phyloP scores from a whole-genome alignment of 2,888 invertebrate genomes.

The Fragum sueziense region DNA sequence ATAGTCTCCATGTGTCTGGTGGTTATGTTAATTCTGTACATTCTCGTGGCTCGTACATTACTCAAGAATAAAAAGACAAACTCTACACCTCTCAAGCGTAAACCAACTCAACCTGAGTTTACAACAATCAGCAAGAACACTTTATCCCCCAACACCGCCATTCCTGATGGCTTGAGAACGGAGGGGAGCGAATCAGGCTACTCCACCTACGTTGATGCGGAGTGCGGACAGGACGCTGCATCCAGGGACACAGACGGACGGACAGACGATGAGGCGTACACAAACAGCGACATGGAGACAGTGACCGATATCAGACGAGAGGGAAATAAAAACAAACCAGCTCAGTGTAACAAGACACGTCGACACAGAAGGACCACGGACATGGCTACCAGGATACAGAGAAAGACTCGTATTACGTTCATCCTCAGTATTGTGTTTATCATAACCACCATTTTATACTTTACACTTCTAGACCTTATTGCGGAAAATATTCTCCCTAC shows the following conservation, averaged over 20 bases:
- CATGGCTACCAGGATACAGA: conserved; percentile 13
- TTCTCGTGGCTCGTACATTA: conserved; percentile 33
- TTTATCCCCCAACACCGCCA: neutral
- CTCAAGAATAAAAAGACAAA: neutral
- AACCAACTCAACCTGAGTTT: neutral
- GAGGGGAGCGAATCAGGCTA: conserved; percentile 26
- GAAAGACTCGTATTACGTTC: conserved; percentile 50
- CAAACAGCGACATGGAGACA: conserved; percentile 10
- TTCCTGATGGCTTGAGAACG: neutral
- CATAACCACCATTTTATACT: conserved; percentile 43
- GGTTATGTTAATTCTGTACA: conserved; percentile 42
- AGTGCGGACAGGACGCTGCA: neutral
- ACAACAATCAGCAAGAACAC: neutral
- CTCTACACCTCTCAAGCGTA: neutral
- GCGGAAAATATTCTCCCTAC: conserved; percentile 35
- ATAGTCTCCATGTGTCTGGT: conserved; percentile 32
- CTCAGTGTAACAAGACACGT: neutral
- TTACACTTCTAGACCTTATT: conserved; percentile 44
- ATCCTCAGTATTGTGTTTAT: conserved; percentile 49
- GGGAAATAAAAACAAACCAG: neutral
- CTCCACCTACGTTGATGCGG: conserved; percentile 1
- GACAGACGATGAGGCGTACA: neutral
- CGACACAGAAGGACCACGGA: neutral
- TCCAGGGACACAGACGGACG: neutral
- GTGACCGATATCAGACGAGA: neutral